phyloP scores from a whole-genome alignment of 2,797 vertebrate species.

The Artibeus jamaicensis region DNA sequence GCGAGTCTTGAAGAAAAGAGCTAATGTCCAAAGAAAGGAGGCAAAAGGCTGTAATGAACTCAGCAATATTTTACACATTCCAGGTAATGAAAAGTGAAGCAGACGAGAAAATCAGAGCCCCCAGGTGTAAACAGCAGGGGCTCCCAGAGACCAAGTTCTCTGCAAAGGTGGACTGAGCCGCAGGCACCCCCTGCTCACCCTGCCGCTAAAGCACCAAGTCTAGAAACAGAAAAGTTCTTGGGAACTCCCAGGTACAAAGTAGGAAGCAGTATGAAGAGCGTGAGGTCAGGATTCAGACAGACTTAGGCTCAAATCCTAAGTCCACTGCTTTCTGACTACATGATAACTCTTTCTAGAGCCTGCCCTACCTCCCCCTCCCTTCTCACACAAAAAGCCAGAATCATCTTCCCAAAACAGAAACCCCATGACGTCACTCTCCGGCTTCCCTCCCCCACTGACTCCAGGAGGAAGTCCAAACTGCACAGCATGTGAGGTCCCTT shows the following conservation, averaged over 20 bases:
- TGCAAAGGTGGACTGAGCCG: background rate
- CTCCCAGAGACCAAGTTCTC: background rate
- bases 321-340: background rate
- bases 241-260: background rate
- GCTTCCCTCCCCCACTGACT: background rate
- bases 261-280: background rate
- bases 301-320: background rate
- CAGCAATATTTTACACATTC: background rate
- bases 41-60: background rate
- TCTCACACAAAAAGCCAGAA: background rate
- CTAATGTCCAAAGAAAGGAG: background rate
- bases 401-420: background rate
- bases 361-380: background rate
- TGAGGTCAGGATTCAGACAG: background rate
- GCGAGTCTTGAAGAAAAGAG: background rate
- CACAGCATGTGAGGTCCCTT: background rate
- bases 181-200: background rate
- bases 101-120: background rate
- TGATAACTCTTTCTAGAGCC: background rate
- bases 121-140: background rate
- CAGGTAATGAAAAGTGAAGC: background rate
- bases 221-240: background rate
- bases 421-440: background rate
- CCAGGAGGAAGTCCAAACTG: background rate
- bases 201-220: background rate